Evolutionary conservation across 2,888 invertebrate species (phyloP).

Genomic region (Erpobdella octoculata): DNA sequence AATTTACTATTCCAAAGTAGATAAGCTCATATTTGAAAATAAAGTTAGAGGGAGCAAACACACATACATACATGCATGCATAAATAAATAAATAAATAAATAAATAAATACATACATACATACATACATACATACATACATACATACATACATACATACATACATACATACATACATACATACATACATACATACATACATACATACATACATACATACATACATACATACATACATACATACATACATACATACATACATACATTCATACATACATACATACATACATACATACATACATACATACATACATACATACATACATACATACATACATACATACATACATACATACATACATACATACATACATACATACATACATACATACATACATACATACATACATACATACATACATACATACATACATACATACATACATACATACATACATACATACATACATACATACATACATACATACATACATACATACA

Average conservation of each 20-base stretch:
- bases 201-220: neutral
- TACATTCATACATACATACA: neutral
- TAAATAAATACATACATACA: too few species aligned
- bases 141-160: constrained; percentile 1
- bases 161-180: neutral
- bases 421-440: constrained; percentile 1
- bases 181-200: neutral
- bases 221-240: constrained; percentile 1
- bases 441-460: neutral
- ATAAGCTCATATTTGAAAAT: too few species aligned
- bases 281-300: neutral
- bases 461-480: neutral
- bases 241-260: neutral
- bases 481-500: constrained; percentile 1
- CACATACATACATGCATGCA: constrained; percentile 1
- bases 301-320: neutral
- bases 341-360: constrained; percentile 21
- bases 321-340: neutral
- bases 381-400: constrained; percentile 1
- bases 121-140: constrained; percentile 1
- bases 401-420: constrained; percentile 1
- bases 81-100: too few species aligned
- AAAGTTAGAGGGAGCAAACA: too few species aligned
- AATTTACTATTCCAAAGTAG: too few species aligned
- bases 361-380: constrained; percentile 20